phyloP scores from a whole-genome alignment of 2,113 vertebrate species.

The Amblyopsis rosae region DNA sequence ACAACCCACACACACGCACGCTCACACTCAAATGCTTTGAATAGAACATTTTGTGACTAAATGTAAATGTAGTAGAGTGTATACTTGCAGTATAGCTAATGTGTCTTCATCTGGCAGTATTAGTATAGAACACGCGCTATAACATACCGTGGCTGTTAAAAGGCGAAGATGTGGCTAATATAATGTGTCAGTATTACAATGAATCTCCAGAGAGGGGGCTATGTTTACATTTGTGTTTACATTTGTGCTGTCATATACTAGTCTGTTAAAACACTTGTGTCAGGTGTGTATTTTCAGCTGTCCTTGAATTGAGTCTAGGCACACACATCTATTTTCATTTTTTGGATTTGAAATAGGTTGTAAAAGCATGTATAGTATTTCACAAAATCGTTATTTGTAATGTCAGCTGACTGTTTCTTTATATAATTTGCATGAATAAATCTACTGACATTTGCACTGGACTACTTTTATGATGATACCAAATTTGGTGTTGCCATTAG shows the following conservation, averaged over 20 bases:
- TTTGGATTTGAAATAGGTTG: conserved; percentile 17
- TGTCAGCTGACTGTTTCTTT: conserved; percentile 34
- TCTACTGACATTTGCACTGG: conserved; percentile 55
- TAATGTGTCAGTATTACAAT: conserved; percentile 31
- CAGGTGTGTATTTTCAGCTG: not conserved
- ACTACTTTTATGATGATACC: conserved; percentile 5
- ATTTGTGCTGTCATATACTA: conserved; percentile 9
- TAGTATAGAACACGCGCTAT: conserved; percentile 43
- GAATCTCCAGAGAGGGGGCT: conserved; percentile 36
- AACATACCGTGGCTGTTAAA: conserved; percentile 19
- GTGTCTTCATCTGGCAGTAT: conserved; percentile 47
- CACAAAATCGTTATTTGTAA: conserved; percentile 27
- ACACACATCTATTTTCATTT: conserved; percentile 1
- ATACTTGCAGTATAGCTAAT: conserved; percentile 37
- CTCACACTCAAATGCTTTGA: conserved; percentile 26
- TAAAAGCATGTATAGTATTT: conserved; percentile 31
- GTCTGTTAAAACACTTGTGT: no score
- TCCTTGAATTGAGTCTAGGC: no score
- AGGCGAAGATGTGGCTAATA: conserved; percentile 34
- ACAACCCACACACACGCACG: conserved; percentile 2
- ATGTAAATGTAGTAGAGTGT: conserved; percentile 46
- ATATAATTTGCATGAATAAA: conserved; percentile 72
- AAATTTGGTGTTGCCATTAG: conserved; percentile 2
- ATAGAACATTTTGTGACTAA: conserved; percentile 27
- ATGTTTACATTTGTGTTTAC: conserved; percentile 52